phyloP scores from a whole-genome alignment of 2,113 vertebrate species.

The Clarias gariepinus region DNA sequence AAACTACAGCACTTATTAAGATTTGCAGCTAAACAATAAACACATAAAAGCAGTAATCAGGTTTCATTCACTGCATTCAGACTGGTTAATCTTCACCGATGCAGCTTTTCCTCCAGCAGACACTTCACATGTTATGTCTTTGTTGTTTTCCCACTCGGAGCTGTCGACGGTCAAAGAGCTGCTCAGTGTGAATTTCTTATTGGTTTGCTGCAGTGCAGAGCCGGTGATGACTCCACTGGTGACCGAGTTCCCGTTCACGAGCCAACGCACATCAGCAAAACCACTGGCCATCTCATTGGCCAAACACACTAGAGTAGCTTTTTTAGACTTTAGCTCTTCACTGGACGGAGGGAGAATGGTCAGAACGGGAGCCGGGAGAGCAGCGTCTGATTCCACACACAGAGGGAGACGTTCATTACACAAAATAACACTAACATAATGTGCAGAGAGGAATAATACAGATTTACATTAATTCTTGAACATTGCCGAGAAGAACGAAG shows the following conservation, averaged over 20 bases:
- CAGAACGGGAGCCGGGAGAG: too few species aligned
- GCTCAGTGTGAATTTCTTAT: background rate
- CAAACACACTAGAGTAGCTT: conserved; percentile 59
- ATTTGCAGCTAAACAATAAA: background rate
- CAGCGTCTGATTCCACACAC: background rate
- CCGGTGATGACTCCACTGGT: too few species aligned
- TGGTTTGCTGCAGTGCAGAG: too few species aligned
- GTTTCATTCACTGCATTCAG: conserved; percentile 16
- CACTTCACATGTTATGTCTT: conserved; percentile 18
- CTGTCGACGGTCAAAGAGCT: conserved; percentile 4
- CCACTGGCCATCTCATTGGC: conserved; percentile 54
- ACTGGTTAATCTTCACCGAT: conserved; percentile 11
- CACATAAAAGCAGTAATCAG: background rate
- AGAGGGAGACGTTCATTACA: background rate
- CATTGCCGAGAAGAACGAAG: too few species aligned
- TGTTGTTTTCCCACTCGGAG: background rate
- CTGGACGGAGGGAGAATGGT: too few species aligned
- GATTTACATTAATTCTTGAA: too few species aligned
- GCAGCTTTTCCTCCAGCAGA: conserved; percentile 18
- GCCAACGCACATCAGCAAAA: too few species aligned
- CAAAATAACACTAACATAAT: too few species aligned
- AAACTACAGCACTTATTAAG: background rate
- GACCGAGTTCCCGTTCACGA: too few species aligned
- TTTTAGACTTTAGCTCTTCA: conserved; percentile 49
- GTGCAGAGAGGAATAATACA: too few species aligned